Percentiles rank a stretch among this genome's conserved stretches.
Conservation (phyloP, 2,888 invertebrate genomes). For the Alviniconcha strummeri region DNA sequence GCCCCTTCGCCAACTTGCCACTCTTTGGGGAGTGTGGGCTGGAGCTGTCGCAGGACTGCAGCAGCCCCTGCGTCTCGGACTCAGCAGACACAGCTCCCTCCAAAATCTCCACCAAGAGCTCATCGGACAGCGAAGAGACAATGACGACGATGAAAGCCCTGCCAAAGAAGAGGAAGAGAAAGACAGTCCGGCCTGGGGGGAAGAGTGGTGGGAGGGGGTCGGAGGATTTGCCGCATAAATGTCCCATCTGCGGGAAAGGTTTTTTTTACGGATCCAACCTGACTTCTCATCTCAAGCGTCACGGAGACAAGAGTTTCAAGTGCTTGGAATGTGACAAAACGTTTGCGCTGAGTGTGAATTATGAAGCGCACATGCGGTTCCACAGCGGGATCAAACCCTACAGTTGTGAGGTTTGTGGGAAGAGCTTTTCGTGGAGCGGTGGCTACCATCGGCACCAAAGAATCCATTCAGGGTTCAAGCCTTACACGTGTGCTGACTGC, state of each 20-base stretch:
- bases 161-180: slow-evolving; percentile 12
- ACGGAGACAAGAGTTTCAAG: slow-evolving; percentile 32
- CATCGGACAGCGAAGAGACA: slow-evolving; percentile 3
- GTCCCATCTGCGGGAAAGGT: slow-evolving; percentile 26
- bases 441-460: slow-evolving; percentile 33
- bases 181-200: neutral
- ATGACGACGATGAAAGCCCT: neutral
- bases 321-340: slow-evolving; percentile 36
- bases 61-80: slow-evolving; percentile 22
- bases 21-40: slow-evolving; percentile 29
- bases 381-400: slow-evolving; percentile 36
- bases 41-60: slow-evolving; percentile 31
- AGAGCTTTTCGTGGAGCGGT: slow-evolving; percentile 34
- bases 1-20: slow-evolving; percentile 32
- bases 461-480: slow-evolving; percentile 36
- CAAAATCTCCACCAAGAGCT: neutral
- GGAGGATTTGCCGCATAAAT: slow-evolving; percentile 11
- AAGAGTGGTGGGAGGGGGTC: neutral
- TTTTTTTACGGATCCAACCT: slow-evolving; percentile 26
- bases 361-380: slow-evolving; percentile 32
- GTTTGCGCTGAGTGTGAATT: slow-evolving; percentile 33
- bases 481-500: slow-evolving; percentile 33
- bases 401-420: slow-evolving; percentile 37
- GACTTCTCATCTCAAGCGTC: slow-evolving; percentile 27
- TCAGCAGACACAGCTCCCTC: neutral